Base-by-base conservation (phyloP, 1,140 invertebrate species). In the Steinernema khuongi region DNA sequence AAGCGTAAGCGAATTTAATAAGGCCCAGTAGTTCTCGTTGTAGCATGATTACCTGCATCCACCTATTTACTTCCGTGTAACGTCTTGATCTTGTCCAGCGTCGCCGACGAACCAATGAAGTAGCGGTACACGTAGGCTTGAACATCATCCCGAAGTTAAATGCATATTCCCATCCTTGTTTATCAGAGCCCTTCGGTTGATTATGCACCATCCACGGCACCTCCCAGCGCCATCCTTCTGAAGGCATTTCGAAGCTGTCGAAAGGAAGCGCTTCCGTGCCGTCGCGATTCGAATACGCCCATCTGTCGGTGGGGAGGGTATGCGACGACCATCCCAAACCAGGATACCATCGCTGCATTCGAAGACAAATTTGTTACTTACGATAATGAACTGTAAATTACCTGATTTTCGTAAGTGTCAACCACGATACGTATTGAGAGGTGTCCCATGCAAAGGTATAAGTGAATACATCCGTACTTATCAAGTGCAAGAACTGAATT, bases 321-420 rank as follows among this genome's bases (percentile, higher is more conserved):
- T 68, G 44, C 14, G 7, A n/a, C 29, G 29, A 29, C 71, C 71
- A 72, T 26, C 71, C 71, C 1, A 72, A 11, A 28, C 26, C 71
- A 17, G 71, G 71, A 32, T 72, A 72, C 71, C 71, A 72, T 28
- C 71, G 2, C 44, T 72, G 69, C 17, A 68, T 69, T 31, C 1
- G 29, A 30, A 28, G 22, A 7, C 18, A 44, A 44, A 67, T 71
- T 71, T 26, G 44, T 7, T 29, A 67, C 28, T 31, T 43, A 43
- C 30, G 1, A 44, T 31, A 41, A 75, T 44, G 31, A 67, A 44
- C 33, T 30, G 28, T 26, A 30, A 31, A 26, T 72, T 72, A 72
- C 70, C 43, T 72, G 72, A 68, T 73, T 73, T 17, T 73, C 43
- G 26, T 67, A 73, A 4, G 68, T 73, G 30, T 73, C 72, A 33